These are phyloP conservation scores for Morone chrysops DNA, from an alignment of 2,113 vertebrate genomes.

Conservation along the genomic window DNA sequence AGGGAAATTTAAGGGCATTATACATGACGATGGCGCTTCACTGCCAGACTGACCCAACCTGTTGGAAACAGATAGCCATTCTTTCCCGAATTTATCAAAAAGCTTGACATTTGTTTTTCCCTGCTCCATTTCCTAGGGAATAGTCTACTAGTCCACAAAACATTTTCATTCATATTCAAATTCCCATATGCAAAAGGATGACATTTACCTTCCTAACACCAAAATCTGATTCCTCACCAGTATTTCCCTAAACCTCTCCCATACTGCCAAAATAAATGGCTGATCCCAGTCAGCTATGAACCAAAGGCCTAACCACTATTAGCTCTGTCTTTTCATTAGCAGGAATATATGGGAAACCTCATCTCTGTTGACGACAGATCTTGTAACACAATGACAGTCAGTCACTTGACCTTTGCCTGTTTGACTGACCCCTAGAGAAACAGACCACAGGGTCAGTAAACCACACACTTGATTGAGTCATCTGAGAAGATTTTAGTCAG, in stretches of 20 bases:
- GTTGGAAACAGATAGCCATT: slow-evolving; percentile 47
- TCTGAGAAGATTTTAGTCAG: not conserved
- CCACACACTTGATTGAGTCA: slow-evolving; percentile 1
- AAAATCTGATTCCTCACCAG: not conserved
- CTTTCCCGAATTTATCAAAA: slow-evolving; percentile 17
- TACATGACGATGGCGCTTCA: slow-evolving; percentile 1
- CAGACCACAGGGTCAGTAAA: not conserved
- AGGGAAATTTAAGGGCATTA: slow-evolving; percentile 26
- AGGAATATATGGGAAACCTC: not conserved
- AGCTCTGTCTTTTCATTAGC: slow-evolving; percentile 2
- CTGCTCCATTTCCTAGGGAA: slow-evolving; percentile 26
- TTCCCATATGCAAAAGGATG: slow-evolving; percentile 30
- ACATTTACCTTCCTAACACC: slow-evolving; percentile 29
- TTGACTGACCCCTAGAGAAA: not conserved
- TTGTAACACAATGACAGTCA: slow-evolving; percentile 6
- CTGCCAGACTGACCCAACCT: slow-evolving; percentile 43
- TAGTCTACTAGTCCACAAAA: slow-evolving; percentile 29
- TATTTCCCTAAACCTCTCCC: not conserved
- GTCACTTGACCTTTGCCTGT: slow-evolving; percentile 17
- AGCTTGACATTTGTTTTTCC: slow-evolving; percentile 54
- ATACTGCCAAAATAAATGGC: not conserved
- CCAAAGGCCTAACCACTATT: not conserved
- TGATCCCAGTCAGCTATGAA: not conserved
- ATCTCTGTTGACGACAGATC: slow-evolving; percentile 1
- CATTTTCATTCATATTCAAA: slow-evolving; percentile 53